Percentiles rank a stretch among this genome's conserved stretches.
These are phyloP conservation scores for Acronicta alni DNA, from an alignment of 2,888 invertebrate genomes.

Conservation along the genomic window DNA sequence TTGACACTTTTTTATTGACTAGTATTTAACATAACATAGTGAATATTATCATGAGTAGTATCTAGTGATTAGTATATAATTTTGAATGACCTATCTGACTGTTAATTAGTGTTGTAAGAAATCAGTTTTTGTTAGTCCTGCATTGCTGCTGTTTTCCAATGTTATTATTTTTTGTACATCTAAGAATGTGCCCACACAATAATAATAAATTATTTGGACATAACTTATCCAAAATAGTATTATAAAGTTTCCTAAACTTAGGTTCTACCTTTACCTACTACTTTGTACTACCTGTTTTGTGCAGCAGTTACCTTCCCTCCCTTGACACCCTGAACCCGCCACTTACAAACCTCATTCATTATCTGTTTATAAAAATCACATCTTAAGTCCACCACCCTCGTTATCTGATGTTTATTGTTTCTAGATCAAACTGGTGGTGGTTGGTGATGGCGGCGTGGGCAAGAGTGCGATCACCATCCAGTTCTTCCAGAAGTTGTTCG, in stretches of 20 bases:
- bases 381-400: neutral
- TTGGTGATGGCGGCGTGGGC: conserved; percentile 98
- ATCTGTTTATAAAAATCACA: neutral
- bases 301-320: neutral
- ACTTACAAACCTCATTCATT: no score
- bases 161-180: neutral
- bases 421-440: conserved; percentile 96
- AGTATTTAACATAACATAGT: no score
- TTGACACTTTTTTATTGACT: conserved; percentile 3
- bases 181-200: neutral
- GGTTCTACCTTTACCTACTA: neutral
- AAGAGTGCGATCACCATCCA: conserved; percentile 99
- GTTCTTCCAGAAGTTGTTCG: conserved; percentile 98
- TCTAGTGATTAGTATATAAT: no score
- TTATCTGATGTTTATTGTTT: conserved; percentile 16
- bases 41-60: neutral
- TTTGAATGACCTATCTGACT: no score
- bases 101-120: conserved; percentile 23
- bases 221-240: no score
- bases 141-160: neutral
- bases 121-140: conserved; percentile 1
- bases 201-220: neutral
- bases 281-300: neutral
- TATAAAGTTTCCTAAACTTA: neutral
- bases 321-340: no score